phyloP scores from a whole-genome alignment of 2,888 invertebrate genomes.

The Molorchus minor region DNA sequence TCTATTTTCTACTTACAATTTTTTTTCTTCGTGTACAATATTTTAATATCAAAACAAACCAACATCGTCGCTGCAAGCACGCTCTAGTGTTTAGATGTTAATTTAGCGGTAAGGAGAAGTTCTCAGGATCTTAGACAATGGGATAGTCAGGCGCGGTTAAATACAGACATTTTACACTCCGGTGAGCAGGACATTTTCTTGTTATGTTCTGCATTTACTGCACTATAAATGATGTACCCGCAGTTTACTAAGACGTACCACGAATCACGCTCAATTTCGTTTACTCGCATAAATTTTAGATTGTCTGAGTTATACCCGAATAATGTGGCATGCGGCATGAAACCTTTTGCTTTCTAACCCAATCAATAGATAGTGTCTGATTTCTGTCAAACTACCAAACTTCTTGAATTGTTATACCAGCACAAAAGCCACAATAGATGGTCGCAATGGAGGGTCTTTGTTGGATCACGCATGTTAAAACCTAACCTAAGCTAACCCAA shows the following conservation, averaged over 20 bases:
- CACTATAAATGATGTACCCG: conserved; percentile 50
- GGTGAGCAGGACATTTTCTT: conserved; percentile 59
- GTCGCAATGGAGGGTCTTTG: no score
- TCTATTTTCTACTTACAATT: neutral
- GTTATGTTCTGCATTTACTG: conserved; percentile 51
- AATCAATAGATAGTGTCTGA: no score
- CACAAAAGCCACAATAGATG: no score
- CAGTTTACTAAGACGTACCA: conserved; percentile 37
- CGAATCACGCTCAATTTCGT: conserved; percentile 46
- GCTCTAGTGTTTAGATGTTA: conserved; percentile 58
- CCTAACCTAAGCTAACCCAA: no score
- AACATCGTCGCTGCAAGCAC: conserved; percentile 31
- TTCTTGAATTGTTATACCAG: no score
- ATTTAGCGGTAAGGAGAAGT: conserved; percentile 59
- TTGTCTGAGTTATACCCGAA: neutral
- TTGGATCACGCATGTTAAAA: no score
- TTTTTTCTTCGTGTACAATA: conserved; percentile 30
- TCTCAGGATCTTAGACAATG: conserved; percentile 61
- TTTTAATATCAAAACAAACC: conserved; percentile 26
- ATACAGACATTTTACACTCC: conserved; percentile 63
- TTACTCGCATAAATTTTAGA: conserved; percentile 33
- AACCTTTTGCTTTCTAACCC: no score
- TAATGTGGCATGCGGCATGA: no score
- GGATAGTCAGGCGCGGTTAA: conserved; percentile 61
- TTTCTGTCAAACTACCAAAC: no score